A percentile compares a stretch with the other conserved stretches of the same genome.
These are phyloP conservation scores for Actenoides lindsayi DNA, from an alignment of 2,113 vertebrate genomes.

Conservation along the genomic window DNA sequence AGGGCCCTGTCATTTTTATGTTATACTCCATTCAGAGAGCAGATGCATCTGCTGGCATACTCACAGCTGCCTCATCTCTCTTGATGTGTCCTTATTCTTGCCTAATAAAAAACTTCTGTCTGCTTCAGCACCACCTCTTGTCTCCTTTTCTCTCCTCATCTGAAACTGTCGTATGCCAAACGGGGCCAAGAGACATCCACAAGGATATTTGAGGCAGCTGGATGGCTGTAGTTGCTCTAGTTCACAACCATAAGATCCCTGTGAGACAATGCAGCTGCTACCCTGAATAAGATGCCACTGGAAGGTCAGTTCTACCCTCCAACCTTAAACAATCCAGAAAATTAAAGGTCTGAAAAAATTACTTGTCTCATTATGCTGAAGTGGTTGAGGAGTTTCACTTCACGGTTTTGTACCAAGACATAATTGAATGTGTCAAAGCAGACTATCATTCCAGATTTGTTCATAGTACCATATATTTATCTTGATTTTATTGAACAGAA, in stretches of 20 bases:
- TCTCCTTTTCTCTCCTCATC: conserved; percentile 22
- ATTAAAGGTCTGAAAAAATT: neutral
- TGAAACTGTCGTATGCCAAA: neutral
- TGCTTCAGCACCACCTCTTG: neutral
- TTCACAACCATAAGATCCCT: neutral
- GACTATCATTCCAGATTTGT: neutral
- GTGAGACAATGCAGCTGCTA: neutral
- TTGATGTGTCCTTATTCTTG: conserved; percentile 19
- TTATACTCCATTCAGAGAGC: conserved; percentile 16
- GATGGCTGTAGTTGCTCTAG: neutral
- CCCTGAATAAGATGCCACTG: neutral
- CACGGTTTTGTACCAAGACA: neutral
- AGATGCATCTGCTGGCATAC: conserved; percentile 30
- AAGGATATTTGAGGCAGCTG: neutral
- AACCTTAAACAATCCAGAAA: neutral
- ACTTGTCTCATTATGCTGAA: neutral
- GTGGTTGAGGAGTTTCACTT: neutral
- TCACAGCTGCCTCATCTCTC: neutral
- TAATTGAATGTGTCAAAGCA: neutral
- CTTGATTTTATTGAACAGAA: neutral
- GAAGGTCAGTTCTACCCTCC: conserved; percentile 15
- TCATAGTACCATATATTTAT: neutral
- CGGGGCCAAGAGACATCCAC: neutral
- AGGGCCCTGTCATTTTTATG: conserved; percentile 13
- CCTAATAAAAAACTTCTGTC: conserved; percentile 38